Evolutionary conservation across 2,113 vertebrate species (phyloP).

Genomic region (Rhizomys pruinosus): DNA sequence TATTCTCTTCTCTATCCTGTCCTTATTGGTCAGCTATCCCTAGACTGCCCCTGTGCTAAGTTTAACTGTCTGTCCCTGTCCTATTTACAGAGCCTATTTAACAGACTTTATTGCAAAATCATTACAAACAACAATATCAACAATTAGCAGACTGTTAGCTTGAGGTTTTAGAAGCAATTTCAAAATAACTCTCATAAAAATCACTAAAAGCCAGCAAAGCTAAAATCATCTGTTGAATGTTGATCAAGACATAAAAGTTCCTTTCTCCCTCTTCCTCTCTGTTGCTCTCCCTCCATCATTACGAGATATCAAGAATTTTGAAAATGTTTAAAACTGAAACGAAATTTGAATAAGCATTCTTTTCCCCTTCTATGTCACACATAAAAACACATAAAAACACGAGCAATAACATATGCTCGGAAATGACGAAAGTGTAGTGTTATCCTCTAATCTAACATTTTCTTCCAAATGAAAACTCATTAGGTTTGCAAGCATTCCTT

Average conservation of each 20-base stretch:
- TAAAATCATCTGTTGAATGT: not conserved
- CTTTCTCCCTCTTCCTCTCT: not conserved
- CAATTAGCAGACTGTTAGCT: constrained; percentile 7
- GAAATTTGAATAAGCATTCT: constrained; percentile 23
- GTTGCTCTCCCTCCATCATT: not conserved
- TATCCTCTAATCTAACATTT: not conserved
- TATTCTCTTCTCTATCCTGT: no score
- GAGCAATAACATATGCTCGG: not conserved
- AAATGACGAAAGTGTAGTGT: not conserved
- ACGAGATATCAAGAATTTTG: not conserved
- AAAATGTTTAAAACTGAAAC: not conserved
- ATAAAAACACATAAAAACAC: not conserved
- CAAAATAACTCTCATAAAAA: constrained; percentile 20
- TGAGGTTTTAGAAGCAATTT: constrained; percentile 47
- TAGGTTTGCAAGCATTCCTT: not conserved
- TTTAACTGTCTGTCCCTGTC: no score
- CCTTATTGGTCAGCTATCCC: no score
- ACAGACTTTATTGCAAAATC: not conserved
- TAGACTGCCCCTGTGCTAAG: no score
- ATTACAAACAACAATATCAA: constrained; percentile 37
- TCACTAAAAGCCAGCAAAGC: constrained; percentile 25
- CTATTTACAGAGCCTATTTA: no score
- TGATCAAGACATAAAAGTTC: no score
- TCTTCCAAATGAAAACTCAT: not conserved
- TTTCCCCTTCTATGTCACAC: not conserved